Evolutionary conservation across 1,140 invertebrate species (phyloP).

Genomic region (Portunus trituberculatus): DNA sequence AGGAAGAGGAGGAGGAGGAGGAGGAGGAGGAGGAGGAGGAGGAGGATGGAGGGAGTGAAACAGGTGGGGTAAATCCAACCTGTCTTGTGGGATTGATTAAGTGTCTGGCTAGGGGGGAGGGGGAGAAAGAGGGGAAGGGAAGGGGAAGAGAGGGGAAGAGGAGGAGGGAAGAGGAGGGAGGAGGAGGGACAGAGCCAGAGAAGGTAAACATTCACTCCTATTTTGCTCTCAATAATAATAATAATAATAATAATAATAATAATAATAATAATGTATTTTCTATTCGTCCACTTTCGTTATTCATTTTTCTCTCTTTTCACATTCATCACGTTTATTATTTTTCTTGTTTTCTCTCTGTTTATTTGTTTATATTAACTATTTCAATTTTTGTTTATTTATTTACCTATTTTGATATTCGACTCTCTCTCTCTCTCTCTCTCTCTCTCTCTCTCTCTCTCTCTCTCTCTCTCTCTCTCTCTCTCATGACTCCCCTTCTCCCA

Average conservation of each 20-base stretch:
- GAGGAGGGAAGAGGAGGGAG: too few species aligned
- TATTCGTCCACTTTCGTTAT: too few species aligned
- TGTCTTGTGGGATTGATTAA: conserved; percentile 46
- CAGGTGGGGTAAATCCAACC: conserved; percentile 38
- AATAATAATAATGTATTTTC: too few species aligned
- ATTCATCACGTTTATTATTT: background rate
- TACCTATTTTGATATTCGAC: background rate
- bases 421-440: background rate
- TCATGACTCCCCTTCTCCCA: background rate
- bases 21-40: background rate
- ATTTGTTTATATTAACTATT: background rate
- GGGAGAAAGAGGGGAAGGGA: background rate
- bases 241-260: too few species aligned
- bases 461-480: background rate
- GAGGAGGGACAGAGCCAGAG: background rate
- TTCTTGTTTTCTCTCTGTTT: background rate
- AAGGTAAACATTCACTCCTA: too few species aligned
- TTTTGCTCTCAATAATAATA: too few species aligned
- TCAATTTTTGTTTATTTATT: background rate
- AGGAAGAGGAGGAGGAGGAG: background rate
- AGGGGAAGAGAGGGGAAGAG: background rate
- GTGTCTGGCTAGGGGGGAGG: background rate
- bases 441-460: background rate
- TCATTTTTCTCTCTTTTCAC: background rate
- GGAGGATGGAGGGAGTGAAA: conserved; percentile 9